These are phyloP conservation scores for Eupithecia pulchellata DNA, from an alignment of 2,888 invertebrate genomes.

Conservation along the genomic window DNA sequence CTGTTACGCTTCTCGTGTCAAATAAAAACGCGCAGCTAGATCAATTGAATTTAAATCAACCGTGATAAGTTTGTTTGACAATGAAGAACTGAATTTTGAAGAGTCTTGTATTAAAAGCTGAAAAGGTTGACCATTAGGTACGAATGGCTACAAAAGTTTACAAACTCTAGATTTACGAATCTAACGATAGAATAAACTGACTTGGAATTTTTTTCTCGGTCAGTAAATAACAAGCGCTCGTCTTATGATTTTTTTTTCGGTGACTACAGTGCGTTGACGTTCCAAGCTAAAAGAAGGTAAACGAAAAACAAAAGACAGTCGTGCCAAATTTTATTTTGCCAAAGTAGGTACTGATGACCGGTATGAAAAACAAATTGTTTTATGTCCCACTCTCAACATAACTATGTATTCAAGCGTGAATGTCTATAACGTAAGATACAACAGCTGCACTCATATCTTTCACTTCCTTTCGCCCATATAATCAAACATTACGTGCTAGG, in stretches of 20 bases:
- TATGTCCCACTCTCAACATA: background rate
- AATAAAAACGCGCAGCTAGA: background rate
- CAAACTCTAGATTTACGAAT: background rate
- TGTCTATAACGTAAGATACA: background rate
- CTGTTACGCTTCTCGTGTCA: constrained; percentile 3
- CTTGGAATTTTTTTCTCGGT: background rate
- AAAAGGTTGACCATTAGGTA: background rate
- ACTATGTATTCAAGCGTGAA: background rate
- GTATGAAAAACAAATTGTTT: too few relatives aligned
- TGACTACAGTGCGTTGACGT: background rate
- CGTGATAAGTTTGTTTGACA: constrained; percentile 10
- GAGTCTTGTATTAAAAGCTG: background rate
- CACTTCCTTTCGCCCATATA: too few relatives aligned
- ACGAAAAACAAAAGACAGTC: background rate
- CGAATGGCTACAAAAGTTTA: background rate
- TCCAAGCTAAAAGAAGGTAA: too few relatives aligned
- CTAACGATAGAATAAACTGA: background rate
- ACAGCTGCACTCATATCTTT: background rate
- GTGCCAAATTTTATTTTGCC: background rate
- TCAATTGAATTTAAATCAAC: background rate
- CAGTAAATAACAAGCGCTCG: background rate
- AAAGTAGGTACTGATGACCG: too few relatives aligned
- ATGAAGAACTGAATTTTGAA: background rate
- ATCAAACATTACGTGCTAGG: too few relatives aligned
- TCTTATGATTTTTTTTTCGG: background rate